Evolutionary conservation across 2,888 invertebrate species (phyloP), one percentile per base, ranked within the genome.

Genomic region (Molorchus minor): DNA sequence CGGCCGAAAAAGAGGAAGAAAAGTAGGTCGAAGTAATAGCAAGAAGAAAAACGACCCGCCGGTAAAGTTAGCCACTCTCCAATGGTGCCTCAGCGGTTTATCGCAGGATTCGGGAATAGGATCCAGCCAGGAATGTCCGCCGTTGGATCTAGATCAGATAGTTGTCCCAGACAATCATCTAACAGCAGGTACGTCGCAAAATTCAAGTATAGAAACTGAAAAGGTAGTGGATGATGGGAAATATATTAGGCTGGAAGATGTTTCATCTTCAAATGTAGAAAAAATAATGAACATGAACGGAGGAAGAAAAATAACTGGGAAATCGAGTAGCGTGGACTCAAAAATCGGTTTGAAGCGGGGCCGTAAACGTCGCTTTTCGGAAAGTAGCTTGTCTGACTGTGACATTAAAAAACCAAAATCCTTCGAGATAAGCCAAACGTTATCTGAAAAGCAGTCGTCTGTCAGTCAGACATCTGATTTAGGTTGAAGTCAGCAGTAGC

Each of bases 1-100:
- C 82, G 88, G 52, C 88, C 89, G 79, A 68, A 82, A 81, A 66
- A 77, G 65, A 65, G 65, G 56, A 64, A 77, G 65, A 67, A 66
- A 56, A 64, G 60, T 59, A 75, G 70, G 53, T 25, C 53, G 44
- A 65, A 66, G 43, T n/a, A 72, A 71, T 51, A 57, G 49, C 36
- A 68, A 55, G 40, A 71, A 65, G 51, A 33, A 25, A 3, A 35
- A 21, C 21, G 45, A 56, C 12, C 40, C 49, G n/a, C 81, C 65
- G 45, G 76, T 76, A 20, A 75, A 78, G 64, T 61, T 75, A 61
- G 77, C 78, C 78, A 82, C 77, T 71, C 78, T 71, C 17, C 73
- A 73, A 46, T 74, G 73, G 12, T 78, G 78, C 63, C 70, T 79
- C 15, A 77, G 71, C 45, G 76, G 75, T 13, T 60, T 79, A 29